A percentile compares a stretch with the other conserved stretches of the same genome.
Conservation (phyloP, 2,888 invertebrate genomes). For the Drosophila eohydei region DNA sequence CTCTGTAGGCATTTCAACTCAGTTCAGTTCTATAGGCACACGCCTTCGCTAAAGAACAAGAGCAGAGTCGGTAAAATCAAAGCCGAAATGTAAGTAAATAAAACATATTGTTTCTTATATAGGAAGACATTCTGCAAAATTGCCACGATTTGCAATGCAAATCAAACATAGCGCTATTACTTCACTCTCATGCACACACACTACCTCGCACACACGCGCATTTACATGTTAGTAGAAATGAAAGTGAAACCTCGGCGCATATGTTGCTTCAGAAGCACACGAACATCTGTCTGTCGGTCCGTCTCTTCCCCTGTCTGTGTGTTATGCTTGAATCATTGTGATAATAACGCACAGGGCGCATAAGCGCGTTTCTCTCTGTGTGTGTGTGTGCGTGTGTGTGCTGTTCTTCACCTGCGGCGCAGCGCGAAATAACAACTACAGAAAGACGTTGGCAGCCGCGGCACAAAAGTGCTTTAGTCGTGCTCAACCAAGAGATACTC, state of each 20-base stretch:
- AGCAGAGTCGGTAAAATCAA: constrained; percentile 53
- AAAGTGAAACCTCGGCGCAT: constrained; percentile 71
- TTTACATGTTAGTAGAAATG: constrained; percentile 40
- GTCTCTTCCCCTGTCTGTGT: neutral
- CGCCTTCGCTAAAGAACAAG: constrained; percentile 13
- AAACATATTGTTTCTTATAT: constrained; percentile 80
- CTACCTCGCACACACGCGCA: neutral
- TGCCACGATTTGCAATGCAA: constrained; percentile 79
- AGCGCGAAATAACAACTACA: constrained; percentile 53
- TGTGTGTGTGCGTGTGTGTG: constrained; percentile 31
- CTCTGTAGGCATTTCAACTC: neutral
- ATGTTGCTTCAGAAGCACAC: constrained; percentile 64
- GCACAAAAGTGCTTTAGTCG: constrained; percentile 8
- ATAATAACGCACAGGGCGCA: constrained; percentile 59
- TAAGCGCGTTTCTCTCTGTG: constrained; percentile 23
- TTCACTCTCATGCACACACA: constrained; percentile 49
- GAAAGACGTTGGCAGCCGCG: constrained; percentile 44
- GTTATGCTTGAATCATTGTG: constrained; percentile 62
- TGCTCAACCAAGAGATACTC: neutral
- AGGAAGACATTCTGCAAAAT: constrained; percentile 78
- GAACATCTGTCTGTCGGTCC: constrained; percentile 48
- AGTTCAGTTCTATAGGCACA: neutral
- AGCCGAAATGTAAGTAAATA: constrained; percentile 79
- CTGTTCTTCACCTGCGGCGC: constrained; percentile 69
- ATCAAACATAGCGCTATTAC: constrained; percentile 79